phyloP scores from a whole-genome alignment of 92 coral and sea anemone species.

The Hydrozoanthus gracilis region DNA sequence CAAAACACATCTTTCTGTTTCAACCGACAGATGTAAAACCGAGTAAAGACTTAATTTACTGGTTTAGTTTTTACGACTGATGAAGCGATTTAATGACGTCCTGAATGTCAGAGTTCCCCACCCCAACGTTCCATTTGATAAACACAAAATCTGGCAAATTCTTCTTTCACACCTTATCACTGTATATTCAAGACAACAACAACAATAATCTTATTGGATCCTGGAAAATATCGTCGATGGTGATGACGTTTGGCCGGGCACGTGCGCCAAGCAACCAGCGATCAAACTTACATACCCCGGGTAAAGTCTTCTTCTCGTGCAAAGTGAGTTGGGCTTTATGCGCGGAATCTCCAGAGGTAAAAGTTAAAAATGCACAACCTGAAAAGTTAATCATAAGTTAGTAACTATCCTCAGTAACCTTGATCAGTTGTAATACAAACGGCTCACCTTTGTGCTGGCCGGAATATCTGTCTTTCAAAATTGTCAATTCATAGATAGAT shows the following conservation, averaged over 20 bases:
- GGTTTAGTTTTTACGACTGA: not conserved
- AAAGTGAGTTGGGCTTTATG: conserved; percentile 84
- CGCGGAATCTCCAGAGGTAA: conserved; percentile 82
- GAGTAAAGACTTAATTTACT: not conserved
- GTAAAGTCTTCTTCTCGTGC: conserved; percentile 94
- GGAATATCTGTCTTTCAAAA: conserved; percentile 91
- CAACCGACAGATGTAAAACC: not conserved
- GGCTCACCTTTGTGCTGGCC: conserved; percentile 90
- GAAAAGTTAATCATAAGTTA: conserved; percentile 7
- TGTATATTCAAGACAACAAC: no score
- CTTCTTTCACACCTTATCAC: not conserved
- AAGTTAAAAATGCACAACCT: conserved; percentile 99
- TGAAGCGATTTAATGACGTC: not conserved
- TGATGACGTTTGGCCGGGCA: not conserved
- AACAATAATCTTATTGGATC: not conserved
- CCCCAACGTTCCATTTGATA: not conserved
- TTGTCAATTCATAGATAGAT: conserved; percentile 86
- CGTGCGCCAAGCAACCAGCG: conserved; percentile 4
- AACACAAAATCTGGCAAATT: not conserved
- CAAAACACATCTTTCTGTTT: not conserved
- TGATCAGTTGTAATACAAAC: not conserved
- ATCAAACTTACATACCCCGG: conserved; percentile 80
- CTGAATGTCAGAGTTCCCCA: no score
- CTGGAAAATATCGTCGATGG: conserved; percentile 16
- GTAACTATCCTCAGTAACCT: not conserved